phyloP scores from a whole-genome alignment of 2,113 vertebrate species.

The Neogale vison region DNA sequence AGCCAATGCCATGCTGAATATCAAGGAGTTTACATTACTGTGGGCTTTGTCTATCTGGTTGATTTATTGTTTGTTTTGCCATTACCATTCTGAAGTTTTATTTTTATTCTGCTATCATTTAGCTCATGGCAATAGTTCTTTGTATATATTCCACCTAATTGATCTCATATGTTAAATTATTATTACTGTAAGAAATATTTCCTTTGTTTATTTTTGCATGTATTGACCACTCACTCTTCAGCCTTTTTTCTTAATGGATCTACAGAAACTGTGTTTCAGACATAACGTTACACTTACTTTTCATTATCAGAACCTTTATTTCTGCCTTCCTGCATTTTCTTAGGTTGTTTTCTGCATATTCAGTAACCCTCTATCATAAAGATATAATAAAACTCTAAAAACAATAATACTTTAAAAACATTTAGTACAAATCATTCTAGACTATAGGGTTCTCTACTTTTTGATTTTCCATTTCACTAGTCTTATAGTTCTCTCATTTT shows the following conservation, averaged over 20 bases:
- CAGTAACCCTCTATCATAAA: neutral
- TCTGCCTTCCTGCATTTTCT: neutral
- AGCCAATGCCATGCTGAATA: neutral
- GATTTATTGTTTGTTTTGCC: neutral
- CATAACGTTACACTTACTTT: neutral
- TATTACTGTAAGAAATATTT: neutral
- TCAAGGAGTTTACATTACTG: neutral
- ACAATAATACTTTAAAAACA: neutral
- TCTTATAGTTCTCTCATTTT: neutral
- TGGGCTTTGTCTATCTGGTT: neutral
- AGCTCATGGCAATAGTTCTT: neutral
- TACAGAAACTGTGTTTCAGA: neutral
- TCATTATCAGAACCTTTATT: neutral
- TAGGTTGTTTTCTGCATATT: neutral
- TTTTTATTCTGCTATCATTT: neutral
- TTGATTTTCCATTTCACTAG: neutral
- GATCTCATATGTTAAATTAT: neutral
- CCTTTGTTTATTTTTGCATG: neutral
- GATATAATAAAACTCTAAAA: neutral
- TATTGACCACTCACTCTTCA: neutral
- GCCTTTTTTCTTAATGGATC: neutral
- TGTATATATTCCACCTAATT: neutral
- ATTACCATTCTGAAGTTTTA: neutral
- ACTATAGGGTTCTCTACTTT: neutral
- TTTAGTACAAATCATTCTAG: neutral